Conservation (phyloP, 2,888 invertebrate genomes). For the Eudemis profundana region DNA sequence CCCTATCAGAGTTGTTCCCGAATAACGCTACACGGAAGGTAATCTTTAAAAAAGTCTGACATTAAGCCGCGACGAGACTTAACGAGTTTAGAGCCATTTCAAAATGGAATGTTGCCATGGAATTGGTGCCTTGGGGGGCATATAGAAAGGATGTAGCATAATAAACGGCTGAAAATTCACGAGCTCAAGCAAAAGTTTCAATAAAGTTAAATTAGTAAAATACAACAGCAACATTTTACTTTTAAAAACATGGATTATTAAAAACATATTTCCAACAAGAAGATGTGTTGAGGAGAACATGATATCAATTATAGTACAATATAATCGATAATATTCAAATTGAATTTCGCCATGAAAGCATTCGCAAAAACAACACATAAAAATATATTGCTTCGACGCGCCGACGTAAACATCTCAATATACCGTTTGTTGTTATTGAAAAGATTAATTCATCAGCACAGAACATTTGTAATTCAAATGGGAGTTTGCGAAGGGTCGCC, state of each 20-base stretch:
- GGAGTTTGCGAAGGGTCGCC: slow-evolving; percentile 41
- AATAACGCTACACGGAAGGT: slow-evolving; percentile 8
- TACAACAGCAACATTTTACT: too few relatives aligned
- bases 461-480: slow-evolving; percentile 45
- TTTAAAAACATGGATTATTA: too few relatives aligned
- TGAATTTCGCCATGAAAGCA: not conserved
- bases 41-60: slow-evolving; percentile 24
- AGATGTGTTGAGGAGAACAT: too few relatives aligned
- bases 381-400: slow-evolving; percentile 5
- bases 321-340: slow-evolving; percentile 1
- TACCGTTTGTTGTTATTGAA: slow-evolving; percentile 25
- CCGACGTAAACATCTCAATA: slow-evolving; percentile 19
- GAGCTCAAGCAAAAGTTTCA: not conserved
- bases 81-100: slow-evolving; percentile 22
- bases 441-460: slow-evolving; percentile 43
- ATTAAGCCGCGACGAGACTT: slow-evolving; percentile 1
- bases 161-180: not conserved
- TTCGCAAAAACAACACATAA: slow-evolving; percentile 2
- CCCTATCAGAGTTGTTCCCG: slow-evolving; percentile 12
- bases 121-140: slow-evolving; percentile 4
- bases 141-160: not conserved
- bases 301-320: not conserved
- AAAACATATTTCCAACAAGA: too few relatives aligned
- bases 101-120: slow-evolving; percentile 4
- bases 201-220: too few relatives aligned